These are phyloP conservation scores for Pteropus rufus DNA, from an alignment of 2,797 vertebrate species.

Conservation along the genomic window DNA sequence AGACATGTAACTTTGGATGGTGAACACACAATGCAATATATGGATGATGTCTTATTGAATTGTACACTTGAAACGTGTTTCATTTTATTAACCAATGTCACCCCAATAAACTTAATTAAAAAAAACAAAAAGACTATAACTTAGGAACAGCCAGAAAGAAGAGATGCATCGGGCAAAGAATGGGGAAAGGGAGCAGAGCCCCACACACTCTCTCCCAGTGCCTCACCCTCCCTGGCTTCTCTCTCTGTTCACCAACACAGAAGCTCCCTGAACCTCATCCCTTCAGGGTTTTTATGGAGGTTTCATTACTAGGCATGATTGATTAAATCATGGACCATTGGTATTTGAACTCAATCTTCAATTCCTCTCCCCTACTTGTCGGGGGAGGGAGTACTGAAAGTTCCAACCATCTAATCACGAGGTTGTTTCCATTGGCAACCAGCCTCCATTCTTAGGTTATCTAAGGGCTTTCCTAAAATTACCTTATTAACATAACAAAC, in stretches of 20 bases:
- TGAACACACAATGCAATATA: no score
- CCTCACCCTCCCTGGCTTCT: neutral
- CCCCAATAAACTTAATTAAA: no score
- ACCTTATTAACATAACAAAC: neutral
- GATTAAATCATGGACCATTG: neutral
- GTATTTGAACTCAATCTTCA: neutral
- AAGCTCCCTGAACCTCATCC: neutral
- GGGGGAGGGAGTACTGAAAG: neutral
- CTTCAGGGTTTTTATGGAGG: neutral
- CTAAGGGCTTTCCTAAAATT: neutral
- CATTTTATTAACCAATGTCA: no score
- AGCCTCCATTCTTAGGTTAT: neutral
- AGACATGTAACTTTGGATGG: no score
- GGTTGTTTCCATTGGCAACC: neutral
- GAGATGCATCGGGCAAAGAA: neutral
- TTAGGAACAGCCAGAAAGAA: neutral
- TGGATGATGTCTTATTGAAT: no score
- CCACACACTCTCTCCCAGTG: fast-evolving
- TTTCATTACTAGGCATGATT: neutral
- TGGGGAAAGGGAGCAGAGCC: neutral
- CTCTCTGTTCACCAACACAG: neutral
- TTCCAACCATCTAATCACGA: neutral
- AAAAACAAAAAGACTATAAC: neutral
- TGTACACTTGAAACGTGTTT: no score
- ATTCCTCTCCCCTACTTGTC: neutral